These are phyloP conservation scores for Aradophagus sp. DNA, from an alignment of 1,140 invertebrate genomes.

Conservation along the genomic window DNA sequence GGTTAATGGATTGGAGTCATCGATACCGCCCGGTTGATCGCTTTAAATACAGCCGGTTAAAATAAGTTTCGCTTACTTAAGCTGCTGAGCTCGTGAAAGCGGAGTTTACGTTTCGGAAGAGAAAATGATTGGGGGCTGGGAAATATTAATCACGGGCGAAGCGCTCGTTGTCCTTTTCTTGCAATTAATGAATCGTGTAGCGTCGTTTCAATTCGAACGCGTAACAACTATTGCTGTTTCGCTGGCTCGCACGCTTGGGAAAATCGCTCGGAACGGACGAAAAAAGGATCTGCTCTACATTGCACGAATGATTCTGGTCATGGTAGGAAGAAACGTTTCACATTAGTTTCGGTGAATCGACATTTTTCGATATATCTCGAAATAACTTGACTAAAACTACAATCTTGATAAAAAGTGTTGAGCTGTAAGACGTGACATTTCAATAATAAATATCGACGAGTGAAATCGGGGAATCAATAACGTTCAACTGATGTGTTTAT, in stretches of 20 bases:
- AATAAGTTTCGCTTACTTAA: no score
- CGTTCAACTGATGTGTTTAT: constrained; percentile 18
- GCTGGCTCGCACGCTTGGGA: neutral
- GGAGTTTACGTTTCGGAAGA: no score
- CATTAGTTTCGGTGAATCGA: constrained; percentile 27
- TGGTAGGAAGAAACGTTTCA: constrained; percentile 20
- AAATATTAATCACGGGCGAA: no score
- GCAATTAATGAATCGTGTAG: no score
- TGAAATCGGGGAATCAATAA: constrained; percentile 25
- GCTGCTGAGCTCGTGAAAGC: no score
- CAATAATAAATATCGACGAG: constrained; percentile 28
- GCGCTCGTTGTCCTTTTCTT: neutral
- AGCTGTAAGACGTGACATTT: constrained; percentile 23
- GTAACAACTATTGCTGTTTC: no score
- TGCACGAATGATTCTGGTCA: constrained; percentile 31
- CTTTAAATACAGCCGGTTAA: no score
- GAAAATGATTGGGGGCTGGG: no score
- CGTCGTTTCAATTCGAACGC: neutral
- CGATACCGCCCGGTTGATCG: no score
- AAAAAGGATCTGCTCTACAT: constrained; percentile 2
- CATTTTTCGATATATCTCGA: constrained; percentile 35
- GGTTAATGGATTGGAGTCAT: no score
- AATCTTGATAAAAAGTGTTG: constrained; percentile 35
- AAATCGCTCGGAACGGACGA: neutral
- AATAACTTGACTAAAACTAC: constrained; percentile 28